Conservation (phyloP, 2,797 vertebrate species). For the Urosaurus nigricauda region DNA sequence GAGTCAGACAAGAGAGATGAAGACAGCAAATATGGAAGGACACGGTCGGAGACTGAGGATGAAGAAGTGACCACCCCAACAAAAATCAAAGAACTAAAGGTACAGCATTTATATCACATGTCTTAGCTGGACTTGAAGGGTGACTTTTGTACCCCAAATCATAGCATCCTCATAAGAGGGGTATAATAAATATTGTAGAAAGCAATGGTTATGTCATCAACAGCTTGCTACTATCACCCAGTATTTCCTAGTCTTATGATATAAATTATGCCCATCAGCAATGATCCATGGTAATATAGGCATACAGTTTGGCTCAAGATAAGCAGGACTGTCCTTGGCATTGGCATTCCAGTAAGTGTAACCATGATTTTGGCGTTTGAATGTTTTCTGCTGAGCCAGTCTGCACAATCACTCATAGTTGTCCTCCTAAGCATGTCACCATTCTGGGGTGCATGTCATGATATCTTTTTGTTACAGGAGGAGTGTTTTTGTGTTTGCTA, state of each 20-base stretch:
- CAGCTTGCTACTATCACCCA: not conserved
- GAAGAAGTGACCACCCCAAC: conserved; percentile 89
- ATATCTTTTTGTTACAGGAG: too few relatives aligned
- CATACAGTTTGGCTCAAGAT: not conserved
- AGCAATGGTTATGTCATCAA: not conserved
- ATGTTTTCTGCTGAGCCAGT: too few relatives aligned
- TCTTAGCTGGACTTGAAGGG: not conserved
- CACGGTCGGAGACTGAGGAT: conserved; percentile 76
- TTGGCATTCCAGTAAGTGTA: not conserved
- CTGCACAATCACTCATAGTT: not conserved
- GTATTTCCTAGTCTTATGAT: accelerated
- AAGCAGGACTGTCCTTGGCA: not conserved
- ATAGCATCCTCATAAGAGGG: not conserved
- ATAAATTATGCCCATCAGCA: not conserved
- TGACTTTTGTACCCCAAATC: not conserved
- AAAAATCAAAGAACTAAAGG: conserved; percentile 95
- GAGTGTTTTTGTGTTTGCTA: not conserved
- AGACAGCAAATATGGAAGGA: conserved; percentile 79
- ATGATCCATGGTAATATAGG: too few relatives aligned
- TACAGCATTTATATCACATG: conserved; percentile 66
- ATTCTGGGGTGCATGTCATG: not conserved
- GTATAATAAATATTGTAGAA: not conserved
- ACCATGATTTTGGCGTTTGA: not conserved
- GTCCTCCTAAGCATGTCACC: not conserved
- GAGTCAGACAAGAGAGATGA: conserved; percentile 83